Evolutionary conservation across 2,797 vertebrate species (phyloP).

Genomic region (Melanotaenia boesemani): DNA sequence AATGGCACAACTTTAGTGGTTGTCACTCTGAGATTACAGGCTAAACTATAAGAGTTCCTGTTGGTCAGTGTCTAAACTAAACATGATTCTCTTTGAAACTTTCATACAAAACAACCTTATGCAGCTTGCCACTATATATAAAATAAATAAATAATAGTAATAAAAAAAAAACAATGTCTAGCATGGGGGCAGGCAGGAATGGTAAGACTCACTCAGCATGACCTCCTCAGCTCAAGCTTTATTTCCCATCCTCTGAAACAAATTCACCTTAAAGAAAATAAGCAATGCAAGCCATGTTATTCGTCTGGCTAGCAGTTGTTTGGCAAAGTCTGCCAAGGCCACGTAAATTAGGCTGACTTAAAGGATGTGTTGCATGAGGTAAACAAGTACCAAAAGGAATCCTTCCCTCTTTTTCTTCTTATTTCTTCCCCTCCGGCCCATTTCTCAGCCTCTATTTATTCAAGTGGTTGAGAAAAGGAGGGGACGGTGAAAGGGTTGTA

Average conservation of each 20-base stretch:
- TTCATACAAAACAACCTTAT: constrained; percentile 8
- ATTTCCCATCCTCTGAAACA: constrained; percentile 39
- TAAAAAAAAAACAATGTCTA: constrained; percentile 9
- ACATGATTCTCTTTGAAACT: constrained; percentile 14
- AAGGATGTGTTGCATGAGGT: constrained; percentile 70
- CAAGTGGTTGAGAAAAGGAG: constrained; percentile 70
- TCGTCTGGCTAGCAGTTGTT: constrained; percentile 43
- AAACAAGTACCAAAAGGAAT: constrained; percentile 69
- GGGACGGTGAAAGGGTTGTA: constrained; percentile 72
- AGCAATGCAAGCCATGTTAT: constrained; percentile 35
- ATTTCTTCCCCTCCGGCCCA: constrained; percentile 54
- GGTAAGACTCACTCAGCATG: constrained; percentile 9
- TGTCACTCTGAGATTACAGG: constrained; percentile 22
- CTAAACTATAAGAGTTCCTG: constrained; percentile 13
- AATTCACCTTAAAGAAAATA: constrained; percentile 36
- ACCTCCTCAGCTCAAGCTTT: constrained; percentile 27
- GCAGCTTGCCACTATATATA: background rate
- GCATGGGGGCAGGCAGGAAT: background rate
- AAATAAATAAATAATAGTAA: constrained; percentile 1
- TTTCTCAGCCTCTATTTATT: constrained; percentile 78
- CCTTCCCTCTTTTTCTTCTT: constrained; percentile 44
- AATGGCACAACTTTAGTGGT: constrained; percentile 48
- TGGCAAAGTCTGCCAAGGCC: constrained; percentile 47
- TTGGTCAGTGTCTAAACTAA: background rate
- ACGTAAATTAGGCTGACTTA: constrained; percentile 63